Evolutionary conservation across 2,888 invertebrate genomes (phyloP), one percentile per base, ranked within the genome.

Genomic region (Osedax frankpressi): DNA sequence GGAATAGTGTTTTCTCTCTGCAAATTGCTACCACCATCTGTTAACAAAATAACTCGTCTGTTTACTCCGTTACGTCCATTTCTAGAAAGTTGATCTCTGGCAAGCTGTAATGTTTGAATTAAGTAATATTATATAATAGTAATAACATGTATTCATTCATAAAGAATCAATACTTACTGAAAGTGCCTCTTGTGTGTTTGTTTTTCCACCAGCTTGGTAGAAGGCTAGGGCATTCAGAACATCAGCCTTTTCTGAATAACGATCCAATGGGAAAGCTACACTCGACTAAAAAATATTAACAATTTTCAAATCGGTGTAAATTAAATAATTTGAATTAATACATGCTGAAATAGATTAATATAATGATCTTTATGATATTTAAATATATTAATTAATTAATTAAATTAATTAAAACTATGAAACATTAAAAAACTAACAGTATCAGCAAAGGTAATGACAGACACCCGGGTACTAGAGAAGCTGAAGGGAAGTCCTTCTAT

Each of bases 1-100:
- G 69, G 74, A 6, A 74, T 60, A 6, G 76, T 76, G 27, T 73
- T 44, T n/a, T 60, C 75, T 14, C 28, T 62, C 63, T 29, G 19
- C 25, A 76, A 59, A 68, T 76, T 76, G 74, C 74, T 74, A 27
- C 75, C 76, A 14, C 76, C 76, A 72, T 76, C 76, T 1, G 75
- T 76, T 25, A 76, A 44, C 26, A 76, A 19, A 6, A 76, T 59
- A 2, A 74, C 75, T 28, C 60, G 25, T 28, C 70, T 70, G 1
- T 29, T 24, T 0, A 75, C 75, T 3, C 73, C 73, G 14, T 11
- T 63, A 11, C 75, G 67, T 59, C 72, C 75, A 11, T 11, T 6
- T 44, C 44, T 44, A 44, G 6, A 11, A 6, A 44, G 11, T 1
- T 71, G 73, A 24, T 70, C 44, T 6, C 44, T 6, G 19, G 44